phyloP scores from a whole-genome alignment of 1,140 invertebrate genomes.

The Bathynomus jamesi region DNA sequence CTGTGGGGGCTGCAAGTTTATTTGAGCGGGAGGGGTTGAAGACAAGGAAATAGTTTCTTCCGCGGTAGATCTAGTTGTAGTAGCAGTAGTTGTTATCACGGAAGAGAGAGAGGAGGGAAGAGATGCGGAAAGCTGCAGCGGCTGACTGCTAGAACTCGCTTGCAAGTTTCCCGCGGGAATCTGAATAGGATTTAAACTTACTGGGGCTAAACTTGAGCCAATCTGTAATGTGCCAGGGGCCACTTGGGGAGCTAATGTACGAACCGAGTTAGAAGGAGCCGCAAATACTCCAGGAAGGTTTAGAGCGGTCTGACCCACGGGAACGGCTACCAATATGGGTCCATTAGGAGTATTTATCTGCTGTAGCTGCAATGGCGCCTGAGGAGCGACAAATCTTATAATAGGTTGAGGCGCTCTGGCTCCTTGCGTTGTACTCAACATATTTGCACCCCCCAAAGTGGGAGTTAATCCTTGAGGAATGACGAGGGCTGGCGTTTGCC shows the following conservation, averaged over 20 bases:
- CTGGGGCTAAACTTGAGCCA: neutral
- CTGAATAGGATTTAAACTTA: slow-evolving; percentile 5
- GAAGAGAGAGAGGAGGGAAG: slow-evolving; percentile 7
- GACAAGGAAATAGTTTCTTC: neutral
- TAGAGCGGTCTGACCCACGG: neutral
- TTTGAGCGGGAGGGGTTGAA: neutral
- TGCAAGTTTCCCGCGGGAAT: neutral
- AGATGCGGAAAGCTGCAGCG: neutral
- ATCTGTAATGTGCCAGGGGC: neutral
- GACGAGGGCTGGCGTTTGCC: slow-evolving; percentile 12
- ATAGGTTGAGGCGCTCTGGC: slow-evolving; percentile 6
- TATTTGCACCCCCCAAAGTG: neutral
- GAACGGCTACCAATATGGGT: slow-evolving; percentile 9
- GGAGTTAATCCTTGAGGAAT: slow-evolving; percentile 14
- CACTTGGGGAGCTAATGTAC: slow-evolving; percentile 6
- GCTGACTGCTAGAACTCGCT: slow-evolving; percentile 3
- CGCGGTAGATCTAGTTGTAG: neutral
- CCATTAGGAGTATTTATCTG: slow-evolving; percentile 16
- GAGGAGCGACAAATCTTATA: slow-evolving; percentile 11
- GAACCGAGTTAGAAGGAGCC: neutral
- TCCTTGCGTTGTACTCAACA: neutral
- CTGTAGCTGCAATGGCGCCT: slow-evolving; percentile 11
- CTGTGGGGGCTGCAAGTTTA: neutral
- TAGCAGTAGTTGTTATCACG: neutral
- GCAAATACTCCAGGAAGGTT: slow-evolving; percentile 4